A percentile compares a stretch with the other conserved stretches of the same genome.
phyloP scores from a whole-genome alignment of 2,113 vertebrate genomes.

The Cyanoramphus novaezelandiae region DNA sequence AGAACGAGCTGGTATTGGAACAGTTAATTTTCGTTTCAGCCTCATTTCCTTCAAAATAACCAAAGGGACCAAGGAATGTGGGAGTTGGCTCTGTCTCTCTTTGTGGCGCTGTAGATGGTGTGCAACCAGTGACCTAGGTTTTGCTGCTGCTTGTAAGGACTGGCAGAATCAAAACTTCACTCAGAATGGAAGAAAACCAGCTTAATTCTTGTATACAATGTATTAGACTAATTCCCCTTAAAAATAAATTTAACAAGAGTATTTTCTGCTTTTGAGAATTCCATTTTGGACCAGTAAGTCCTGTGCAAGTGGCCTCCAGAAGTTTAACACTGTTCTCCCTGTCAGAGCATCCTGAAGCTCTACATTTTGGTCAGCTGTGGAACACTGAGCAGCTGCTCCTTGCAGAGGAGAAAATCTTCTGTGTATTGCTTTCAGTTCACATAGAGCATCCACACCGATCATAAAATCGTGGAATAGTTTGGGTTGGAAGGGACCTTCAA shows the following conservation, averaged over 20 bases:
- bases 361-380: background rate
- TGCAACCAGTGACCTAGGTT: background rate
- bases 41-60: background rate
- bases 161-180: background rate
- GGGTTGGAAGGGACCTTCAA: background rate
- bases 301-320: background rate
- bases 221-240: background rate
- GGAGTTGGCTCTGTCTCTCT: background rate
- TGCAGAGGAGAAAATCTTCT: background rate
- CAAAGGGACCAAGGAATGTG: background rate
- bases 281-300: background rate
- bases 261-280: background rate
- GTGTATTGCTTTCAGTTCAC: background rate
- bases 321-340: background rate
- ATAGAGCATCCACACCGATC: background rate
- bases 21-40: background rate
- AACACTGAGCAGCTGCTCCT: background rate
- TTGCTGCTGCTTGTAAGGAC: background rate
- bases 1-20: background rate
- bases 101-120: accelerated
- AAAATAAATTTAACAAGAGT: background rate
- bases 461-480: background rate
- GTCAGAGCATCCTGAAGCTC: background rate
- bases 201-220: background rate
- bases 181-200: background rate